Evolutionary conservation across 2,113 vertebrate genomes (phyloP).

Genomic region (Bagarius yarrelli): DNA sequence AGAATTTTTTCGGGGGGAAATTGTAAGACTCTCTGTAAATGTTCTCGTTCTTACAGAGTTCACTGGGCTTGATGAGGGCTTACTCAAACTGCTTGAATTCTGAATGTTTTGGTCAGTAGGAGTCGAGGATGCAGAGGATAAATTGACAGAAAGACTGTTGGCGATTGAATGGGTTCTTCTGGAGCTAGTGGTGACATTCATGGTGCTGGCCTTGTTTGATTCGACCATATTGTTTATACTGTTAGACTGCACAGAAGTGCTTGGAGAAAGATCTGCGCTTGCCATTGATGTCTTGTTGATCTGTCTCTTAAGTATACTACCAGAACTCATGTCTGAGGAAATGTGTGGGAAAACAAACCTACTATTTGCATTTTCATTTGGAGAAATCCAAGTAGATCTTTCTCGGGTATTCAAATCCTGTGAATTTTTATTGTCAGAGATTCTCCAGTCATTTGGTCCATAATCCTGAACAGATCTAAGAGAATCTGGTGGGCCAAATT

Average conservation of each 20-base stretch:
- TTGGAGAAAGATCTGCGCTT: background rate
- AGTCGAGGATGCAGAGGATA: background rate
- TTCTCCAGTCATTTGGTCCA: background rate
- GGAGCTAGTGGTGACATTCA: conserved; percentile 11
- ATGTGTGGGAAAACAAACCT: background rate
- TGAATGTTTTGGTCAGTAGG: background rate
- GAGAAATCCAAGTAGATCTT: background rate
- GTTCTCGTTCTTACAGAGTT: conserved; percentile 43
- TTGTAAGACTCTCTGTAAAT: conserved; percentile 52
- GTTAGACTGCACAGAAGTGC: background rate
- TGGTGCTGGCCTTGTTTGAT: conserved; percentile 1
- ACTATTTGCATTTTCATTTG: conserved; percentile 21
- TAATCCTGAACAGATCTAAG: background rate
- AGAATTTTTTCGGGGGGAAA: conserved; percentile 49
- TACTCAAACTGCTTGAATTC: background rate
- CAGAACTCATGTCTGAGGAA: background rate
- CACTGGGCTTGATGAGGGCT: background rate
- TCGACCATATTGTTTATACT: background rate
- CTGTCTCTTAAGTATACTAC: background rate
- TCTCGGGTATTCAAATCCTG: conserved; percentile 1
- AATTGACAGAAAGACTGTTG: background rate
- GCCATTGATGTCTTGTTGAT: background rate
- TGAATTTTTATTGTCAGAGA: background rate
- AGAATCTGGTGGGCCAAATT: background rate
- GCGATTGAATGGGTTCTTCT: background rate